Percentiles rank a stretch among this genome's conserved stretches.
These are phyloP conservation scores for Myoxocephalus aenaeus DNA, from an alignment of 2,797 vertebrate species.

Conservation along the genomic window DNA sequence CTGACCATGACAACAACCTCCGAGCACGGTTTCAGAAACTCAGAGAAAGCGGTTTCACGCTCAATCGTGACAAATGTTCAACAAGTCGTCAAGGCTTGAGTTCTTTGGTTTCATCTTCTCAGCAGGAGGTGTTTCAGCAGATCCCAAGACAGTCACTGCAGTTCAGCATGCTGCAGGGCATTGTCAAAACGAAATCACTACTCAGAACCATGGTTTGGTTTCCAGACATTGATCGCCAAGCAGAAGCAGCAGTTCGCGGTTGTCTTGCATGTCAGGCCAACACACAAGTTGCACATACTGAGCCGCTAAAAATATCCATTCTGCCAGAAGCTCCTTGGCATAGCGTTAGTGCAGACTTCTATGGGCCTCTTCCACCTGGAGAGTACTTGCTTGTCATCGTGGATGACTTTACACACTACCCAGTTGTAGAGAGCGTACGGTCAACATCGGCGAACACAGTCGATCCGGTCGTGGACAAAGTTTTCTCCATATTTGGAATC, in stretches of 20 bases:
- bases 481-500: too few species aligned
- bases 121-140: conserved; percentile 25
- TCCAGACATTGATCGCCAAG: conserved; percentile 30
- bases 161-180: conserved; percentile 2
- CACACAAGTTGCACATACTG: background rate
- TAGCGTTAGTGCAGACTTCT: background rate
- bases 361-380: too few species aligned
- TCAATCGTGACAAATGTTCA: too few species aligned
- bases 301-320: conserved; percentile 36
- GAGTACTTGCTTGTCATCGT: background rate
- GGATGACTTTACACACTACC: too few species aligned
- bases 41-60: too few species aligned
- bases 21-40: too few species aligned
- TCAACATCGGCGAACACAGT: too few species aligned
- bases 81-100: conserved; percentile 22
- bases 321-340: conserved; percentile 24
- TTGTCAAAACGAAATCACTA: background rate
- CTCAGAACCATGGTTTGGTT: conserved; percentile 42
- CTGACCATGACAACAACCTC: too few species aligned
- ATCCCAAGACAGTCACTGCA: conserved; percentile 11
- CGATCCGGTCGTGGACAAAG: too few species aligned
- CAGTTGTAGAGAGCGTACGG: too few species aligned
- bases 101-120: conserved; percentile 46
- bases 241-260: conserved; percentile 14
- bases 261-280: conserved; percentile 31